Evolutionary conservation across 2,797 vertebrate genomes (phyloP).

Genomic region (Notolepis coatsorum): DNA sequence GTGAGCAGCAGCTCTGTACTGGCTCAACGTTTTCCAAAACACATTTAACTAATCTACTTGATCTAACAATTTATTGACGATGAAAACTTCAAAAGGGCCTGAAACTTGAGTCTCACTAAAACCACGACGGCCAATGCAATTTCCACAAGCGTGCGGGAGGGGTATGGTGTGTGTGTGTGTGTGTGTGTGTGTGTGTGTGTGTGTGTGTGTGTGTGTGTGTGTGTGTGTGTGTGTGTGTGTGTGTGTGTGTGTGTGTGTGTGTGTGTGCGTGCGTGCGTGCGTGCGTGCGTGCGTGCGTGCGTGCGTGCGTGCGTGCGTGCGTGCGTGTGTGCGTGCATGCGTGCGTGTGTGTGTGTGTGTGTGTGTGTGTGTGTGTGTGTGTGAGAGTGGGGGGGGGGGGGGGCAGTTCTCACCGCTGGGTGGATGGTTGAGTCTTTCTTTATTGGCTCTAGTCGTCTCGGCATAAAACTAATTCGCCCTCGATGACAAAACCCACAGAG

Average conservation of each 20-base stretch:
- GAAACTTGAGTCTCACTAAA: slow-evolving; percentile 72
- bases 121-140: slow-evolving; percentile 70
- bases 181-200: no score
- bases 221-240: no score
- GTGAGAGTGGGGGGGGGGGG: slow-evolving; percentile 14
- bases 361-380: no score
- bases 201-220: no score
- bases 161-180: no score
- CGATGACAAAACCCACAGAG: slow-evolving; percentile 72
- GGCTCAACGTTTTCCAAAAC: slow-evolving; percentile 61
- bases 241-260: no score
- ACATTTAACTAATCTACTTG: slow-evolving; percentile 79
- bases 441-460: slow-evolving; percentile 59
- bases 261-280: no score
- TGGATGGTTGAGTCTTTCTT: slow-evolving; percentile 55
- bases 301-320: no score
- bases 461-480: slow-evolving; percentile 75
- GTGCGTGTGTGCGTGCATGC: no score
- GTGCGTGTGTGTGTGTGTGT: no score
- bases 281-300: no score
- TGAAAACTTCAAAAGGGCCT: slow-evolving; percentile 75
- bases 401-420: slow-evolving; percentile 37
- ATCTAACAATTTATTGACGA: slow-evolving; percentile 78
- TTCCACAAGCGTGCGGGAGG: slow-evolving; percentile 50
- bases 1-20: slow-evolving; percentile 64